These are phyloP conservation scores for Octomys mimax DNA, from an alignment of 2,797 vertebrate genomes.

Conservation along the genomic window DNA sequence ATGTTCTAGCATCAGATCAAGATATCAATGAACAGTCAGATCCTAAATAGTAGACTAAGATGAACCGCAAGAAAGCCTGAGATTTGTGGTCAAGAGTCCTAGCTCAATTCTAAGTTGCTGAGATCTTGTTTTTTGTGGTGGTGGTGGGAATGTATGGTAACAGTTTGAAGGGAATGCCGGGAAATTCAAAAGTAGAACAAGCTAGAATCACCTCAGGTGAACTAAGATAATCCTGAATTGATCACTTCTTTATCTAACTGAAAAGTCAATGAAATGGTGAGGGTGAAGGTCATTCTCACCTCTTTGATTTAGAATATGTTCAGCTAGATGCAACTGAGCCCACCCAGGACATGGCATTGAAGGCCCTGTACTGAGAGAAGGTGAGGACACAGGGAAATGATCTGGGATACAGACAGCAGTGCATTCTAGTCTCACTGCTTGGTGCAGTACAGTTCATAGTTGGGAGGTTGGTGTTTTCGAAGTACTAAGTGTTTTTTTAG, in stretches of 20 bases:
- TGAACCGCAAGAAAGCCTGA: neutral
- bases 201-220: neutral
- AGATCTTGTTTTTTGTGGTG: neutral
- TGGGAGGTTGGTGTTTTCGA: constrained; percentile 25
- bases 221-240: neutral
- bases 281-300: neutral
- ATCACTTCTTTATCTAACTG: neutral
- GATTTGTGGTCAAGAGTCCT: neutral
- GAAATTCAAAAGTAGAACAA: constrained; percentile 21
- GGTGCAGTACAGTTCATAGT: neutral
- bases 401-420: neutral
- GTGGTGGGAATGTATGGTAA: neutral
- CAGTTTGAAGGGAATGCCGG: constrained; percentile 30
- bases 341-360: neutral
- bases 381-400: neutral
- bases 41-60: constrained; percentile 54
- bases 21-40: neutral
- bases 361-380: neutral
- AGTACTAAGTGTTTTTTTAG: neutral
- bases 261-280: neutral
- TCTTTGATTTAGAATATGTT: neutral
- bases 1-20: neutral
- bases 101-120: neutral
- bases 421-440: neutral
- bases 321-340: neutral